A percentile compares a stretch with the other conserved stretches of the same genome.
Evolutionary conservation across 2,797 vertebrate species (phyloP).

Genomic region (Chloroceryle inda): DNA sequence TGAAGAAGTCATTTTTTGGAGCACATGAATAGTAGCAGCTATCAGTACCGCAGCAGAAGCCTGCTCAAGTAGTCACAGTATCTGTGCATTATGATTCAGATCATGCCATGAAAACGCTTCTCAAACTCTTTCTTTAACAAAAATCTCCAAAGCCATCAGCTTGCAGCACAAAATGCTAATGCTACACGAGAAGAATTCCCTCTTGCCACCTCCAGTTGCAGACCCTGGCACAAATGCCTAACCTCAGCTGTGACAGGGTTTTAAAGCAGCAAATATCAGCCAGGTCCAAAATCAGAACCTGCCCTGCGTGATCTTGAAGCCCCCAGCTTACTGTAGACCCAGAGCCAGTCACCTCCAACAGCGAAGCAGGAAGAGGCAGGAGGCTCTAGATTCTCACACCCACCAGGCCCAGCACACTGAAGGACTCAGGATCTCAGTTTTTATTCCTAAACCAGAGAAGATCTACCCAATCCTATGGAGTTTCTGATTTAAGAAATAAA

Average conservation of each 20-base stretch:
- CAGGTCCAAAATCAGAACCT: neutral
- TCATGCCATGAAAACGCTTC: neutral
- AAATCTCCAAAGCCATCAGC: neutral
- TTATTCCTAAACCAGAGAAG: neutral
- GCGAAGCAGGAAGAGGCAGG: neutral
- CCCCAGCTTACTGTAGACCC: too few relatives aligned
- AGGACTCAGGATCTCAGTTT: neutral
- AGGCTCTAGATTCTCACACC: neutral
- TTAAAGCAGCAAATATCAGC: neutral
- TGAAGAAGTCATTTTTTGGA: neutral
- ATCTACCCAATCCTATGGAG: neutral
- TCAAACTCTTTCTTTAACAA: neutral
- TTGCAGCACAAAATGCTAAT: neutral
- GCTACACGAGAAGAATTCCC: neutral
- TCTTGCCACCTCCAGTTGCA: neutral
- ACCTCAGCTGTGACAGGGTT: neutral
- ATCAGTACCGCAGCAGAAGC: neutral
- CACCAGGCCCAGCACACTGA: fast-evolving
- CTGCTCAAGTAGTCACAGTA: neutral
- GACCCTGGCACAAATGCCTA: neutral
- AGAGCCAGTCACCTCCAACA: neutral
- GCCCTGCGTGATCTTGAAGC: too few relatives aligned
- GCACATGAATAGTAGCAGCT: neutral
- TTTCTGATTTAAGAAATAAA: neutral
- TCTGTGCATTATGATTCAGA: neutral